Conservation (phyloP, 2,797 vertebrate genomes). For the Diglossa cyanea region DNA sequence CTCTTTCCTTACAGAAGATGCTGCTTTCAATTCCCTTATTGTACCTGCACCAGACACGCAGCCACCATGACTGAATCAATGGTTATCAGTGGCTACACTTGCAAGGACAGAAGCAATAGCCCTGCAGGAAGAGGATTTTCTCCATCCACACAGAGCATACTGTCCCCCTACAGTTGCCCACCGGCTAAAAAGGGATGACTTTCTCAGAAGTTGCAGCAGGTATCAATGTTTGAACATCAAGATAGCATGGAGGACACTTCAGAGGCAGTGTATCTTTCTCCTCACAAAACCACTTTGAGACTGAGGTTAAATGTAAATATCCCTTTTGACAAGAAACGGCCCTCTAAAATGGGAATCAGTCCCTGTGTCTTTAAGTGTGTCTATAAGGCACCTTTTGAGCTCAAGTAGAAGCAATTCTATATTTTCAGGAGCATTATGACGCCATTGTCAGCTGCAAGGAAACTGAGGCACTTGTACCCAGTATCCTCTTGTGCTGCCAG, state of each 20-base stretch:
- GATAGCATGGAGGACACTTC: neutral
- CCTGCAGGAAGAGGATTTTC: neutral
- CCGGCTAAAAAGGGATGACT: neutral
- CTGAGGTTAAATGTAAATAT: neutral
- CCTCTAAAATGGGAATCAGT: neutral
- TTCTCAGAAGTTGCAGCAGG: neutral
- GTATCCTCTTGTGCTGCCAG: neutral
- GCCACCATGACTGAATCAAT: neutral
- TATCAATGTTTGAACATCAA: neutral
- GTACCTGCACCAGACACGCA: rapidly evolving
- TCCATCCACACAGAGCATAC: neutral
- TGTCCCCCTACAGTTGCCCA: neutral
- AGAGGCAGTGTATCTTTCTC: neutral
- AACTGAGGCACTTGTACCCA: neutral
- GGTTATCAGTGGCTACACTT: neutral
- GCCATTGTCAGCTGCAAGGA: neutral
- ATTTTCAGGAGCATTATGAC: neutral
- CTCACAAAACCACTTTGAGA: neutral
- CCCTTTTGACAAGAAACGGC: neutral
- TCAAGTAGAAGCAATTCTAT: neutral
- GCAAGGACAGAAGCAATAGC: neutral
- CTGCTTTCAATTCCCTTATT: neutral
- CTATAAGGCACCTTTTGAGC: neutral
- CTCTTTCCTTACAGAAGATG: neutral
- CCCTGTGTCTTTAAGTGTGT: neutral